Evolutionary conservation across 2,888 invertebrate genomes (phyloP), one percentile per base, ranked within the genome.

Genomic region (Gasteruption jaculator): DNA sequence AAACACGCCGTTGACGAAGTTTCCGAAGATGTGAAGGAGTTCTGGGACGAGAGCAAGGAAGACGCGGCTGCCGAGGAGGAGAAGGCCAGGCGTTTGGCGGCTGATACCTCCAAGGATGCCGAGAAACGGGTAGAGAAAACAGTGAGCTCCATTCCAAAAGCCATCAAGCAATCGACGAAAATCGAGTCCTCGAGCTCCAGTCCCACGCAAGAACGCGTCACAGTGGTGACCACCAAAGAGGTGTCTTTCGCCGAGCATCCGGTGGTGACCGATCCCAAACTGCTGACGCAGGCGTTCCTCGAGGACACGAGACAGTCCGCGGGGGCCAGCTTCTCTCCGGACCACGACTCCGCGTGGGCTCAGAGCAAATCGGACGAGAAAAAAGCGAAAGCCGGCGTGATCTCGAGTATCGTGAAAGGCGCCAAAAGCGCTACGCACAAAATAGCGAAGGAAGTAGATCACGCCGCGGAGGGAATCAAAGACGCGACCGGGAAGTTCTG

Each of bases 341-440:
- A 1, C 21, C 7, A 16, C 10, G 38, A 24, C 24, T n/a, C 24
- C n/a, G n/a, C n/a, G n/a, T n/a, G n/a, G n/a, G n/a, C n/a, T n/a
- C n/a, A n/a, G n/a, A n/a, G n/a, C n/a, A n/a, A n/a, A n/a, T n/a
- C n/a, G n/a, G 55, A 52, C 30, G 31, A 41, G 2, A 55, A 56
- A 20, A 58, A 61, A 46, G 37, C 50, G 1, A 53, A 56, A 31
- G 48, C 54, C 8, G 50, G 57, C 11, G 55, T 61, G 2, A 39
- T 60, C 21, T 60, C 60, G 11, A 58, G 46, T 32, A 54, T 62
- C 22, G 54, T 58, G 1, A 61, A 59, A 27, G 56, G 57, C 16
- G 52, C 60, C 1, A 58, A 58, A 41, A 51, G 42, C 24, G 56
- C 53, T 2, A 51, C 54, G 10, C 58, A 57, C 33, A 60, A 57